Conservation (phyloP, 2,797 vertebrate species). For the Alosa sapidissima region DNA sequence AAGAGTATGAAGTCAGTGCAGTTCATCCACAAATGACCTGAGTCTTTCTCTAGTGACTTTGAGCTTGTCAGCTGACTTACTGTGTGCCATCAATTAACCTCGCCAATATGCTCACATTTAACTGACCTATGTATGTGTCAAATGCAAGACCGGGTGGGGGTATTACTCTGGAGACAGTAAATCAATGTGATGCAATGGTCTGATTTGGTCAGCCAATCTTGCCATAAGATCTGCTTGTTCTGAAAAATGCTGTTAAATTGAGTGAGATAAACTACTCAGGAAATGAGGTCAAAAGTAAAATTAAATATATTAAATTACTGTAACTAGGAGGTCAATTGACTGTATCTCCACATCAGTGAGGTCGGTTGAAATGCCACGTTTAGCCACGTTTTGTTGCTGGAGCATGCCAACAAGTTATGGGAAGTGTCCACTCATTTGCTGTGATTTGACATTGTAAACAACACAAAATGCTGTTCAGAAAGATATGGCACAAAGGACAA, state of each 20-base stretch:
- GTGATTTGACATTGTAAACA: background rate
- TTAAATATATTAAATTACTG: background rate
- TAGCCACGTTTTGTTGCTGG: background rate
- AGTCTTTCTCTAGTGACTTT: background rate
- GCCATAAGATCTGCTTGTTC: background rate
- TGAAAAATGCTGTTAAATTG: background rate
- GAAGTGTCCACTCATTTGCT: background rate
- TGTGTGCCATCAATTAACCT: background rate
- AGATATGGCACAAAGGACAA: background rate
- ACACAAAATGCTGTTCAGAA: background rate
- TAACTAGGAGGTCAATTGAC: background rate
- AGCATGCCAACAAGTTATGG: background rate
- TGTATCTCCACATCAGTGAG: background rate
- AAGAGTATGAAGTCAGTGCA: constrained; percentile 1
- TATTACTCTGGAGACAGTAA: background rate
- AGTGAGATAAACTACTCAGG: background rate
- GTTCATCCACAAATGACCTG: background rate
- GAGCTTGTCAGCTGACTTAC: background rate
- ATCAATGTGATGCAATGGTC: background rate
- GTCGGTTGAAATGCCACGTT: background rate
- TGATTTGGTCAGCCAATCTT: background rate
- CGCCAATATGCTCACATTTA: background rate
- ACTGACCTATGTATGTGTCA: background rate
- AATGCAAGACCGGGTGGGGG: background rate
- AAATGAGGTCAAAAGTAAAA: background rate